Evolutionary conservation across 2,113 vertebrate genomes (phyloP).

Genomic region (Galeopterus variegatus): DNA sequence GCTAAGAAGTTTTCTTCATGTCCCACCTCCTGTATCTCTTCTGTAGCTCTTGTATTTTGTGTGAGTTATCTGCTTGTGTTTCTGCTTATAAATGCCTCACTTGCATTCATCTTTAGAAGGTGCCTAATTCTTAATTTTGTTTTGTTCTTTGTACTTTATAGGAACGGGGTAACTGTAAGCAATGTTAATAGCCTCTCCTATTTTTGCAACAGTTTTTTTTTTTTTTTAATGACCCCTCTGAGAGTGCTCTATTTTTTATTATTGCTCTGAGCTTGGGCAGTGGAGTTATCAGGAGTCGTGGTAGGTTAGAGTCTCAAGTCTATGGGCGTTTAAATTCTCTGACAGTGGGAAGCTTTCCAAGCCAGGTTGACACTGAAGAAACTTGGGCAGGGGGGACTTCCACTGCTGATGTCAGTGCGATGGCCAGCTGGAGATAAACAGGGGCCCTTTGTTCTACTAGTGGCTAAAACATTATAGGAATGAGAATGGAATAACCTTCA

Average conservation of each 20-base stretch:
- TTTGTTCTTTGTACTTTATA: background rate
- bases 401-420: background rate
- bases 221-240: background rate
- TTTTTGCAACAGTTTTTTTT: background rate
- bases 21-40: background rate
- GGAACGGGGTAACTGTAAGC: background rate
- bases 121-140: background rate
- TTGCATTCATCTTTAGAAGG: background rate
- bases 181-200: background rate
- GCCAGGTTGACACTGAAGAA: background rate
- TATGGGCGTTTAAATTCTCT: background rate
- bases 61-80: background rate
- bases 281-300: background rate
- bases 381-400: background rate
- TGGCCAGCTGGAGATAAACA: background rate
- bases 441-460: background rate
- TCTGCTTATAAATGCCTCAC: background rate
- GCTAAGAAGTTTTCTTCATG: background rate
- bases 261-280: background rate
- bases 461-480: background rate
- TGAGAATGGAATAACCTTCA: background rate
- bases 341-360: background rate
- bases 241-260: background rate
- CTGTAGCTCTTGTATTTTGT: background rate
- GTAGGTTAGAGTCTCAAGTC: background rate